Base-by-base conservation (phyloP, 2,888 invertebrate species). In the Drosophila neoperkinsi region DNA sequence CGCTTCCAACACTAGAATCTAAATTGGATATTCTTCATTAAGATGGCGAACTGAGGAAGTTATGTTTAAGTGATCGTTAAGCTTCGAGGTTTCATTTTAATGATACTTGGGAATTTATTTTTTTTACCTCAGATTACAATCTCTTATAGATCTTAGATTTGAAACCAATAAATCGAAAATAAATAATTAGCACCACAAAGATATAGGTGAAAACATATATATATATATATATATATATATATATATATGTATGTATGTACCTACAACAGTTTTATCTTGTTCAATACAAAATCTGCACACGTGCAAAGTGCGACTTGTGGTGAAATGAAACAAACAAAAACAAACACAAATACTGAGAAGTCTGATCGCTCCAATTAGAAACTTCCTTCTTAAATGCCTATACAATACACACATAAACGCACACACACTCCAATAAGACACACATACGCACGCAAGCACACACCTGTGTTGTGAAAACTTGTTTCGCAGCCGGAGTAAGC, bases 391-490 rank as follows among this genome's bases (percentile, higher is more conserved):
- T 64, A 53, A 49, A 56, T 57, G 50, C 21, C 13, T 64, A 50
- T 33, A 38, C 31, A 58, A 31, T 34, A 25, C 43, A 43, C 2
- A 43, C 16, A 50, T 33, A 46, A 1, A 28, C 18, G 10, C n/a
- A 9, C 13, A 38, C 4, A 16, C 52, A 5, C 58, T 49, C 50
- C 50, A 57, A 68, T 41, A 30, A n/a, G 33, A 52, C 10, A 11
- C 3, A 56, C 5, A 53, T 31, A 56, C 41, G 65, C 9, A 46
- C 16, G n/a, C 31, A 55, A 46, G 51, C 50, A 34, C 79, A 72
- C 72, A 78, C 71, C 72, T 81, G 84, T 73, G 55, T 62, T 58
- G 60, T 53, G 69, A 33, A 84, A 88, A 86, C 86, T 79, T 77
- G 86, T 89, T 87, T 90, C 51, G 53, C 62, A 76, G 61, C 60